Evolutionary conservation across 2,113 vertebrate species (phyloP), one percentile per base, ranked within the genome.

Genomic region (Aythya baeri): DNA sequence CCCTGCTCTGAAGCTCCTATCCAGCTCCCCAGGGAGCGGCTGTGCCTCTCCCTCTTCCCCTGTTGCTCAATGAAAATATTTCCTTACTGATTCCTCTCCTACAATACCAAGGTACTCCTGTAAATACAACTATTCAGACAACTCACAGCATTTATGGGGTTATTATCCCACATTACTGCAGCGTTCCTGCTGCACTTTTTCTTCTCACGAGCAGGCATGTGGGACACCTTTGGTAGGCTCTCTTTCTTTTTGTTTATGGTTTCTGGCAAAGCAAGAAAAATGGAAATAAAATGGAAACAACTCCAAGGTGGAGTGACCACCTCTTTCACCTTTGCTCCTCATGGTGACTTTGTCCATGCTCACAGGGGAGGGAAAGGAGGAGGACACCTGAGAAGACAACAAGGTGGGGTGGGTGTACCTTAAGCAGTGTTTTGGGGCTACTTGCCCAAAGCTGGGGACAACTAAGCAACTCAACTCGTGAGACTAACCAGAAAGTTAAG

Each of bases 381-480:
- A 73, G 3, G 11, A 11, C 50, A 17, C 22, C 1, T 5, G 75
- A 34, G 55, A 49, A 70, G 43, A 32, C 25, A 43, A 21, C 0
- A 2, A 17, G 44, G 8, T 73, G 31, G n/a, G 55, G 55, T 36
- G 4, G 3, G 11, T 54, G 26, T 7, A 78, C 38, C 0, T 0
- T 68, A 49, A 86, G 57, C 17, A 18, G 29, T 2, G 4, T 25
- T 62, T 71, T 72, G 27, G 18, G 34, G 25, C 63, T 85, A 68
- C 16, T 41, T 59, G 41, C 25, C 32, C 55, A 34, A 32, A 46
- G 41, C 57, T 76, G 43, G 5, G 17, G 32, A 18, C 25, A 7
- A 20, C 55, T 34, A 27, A 58, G 17, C 41, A 41, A 41, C 38
- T 41, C 38, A 41, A 12, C 43, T 61, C 21, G 7, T 17, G 32